Evolutionary conservation across 2,113 vertebrate genomes (phyloP).

Genomic region (Epinephelus cyanopodus): DNA sequence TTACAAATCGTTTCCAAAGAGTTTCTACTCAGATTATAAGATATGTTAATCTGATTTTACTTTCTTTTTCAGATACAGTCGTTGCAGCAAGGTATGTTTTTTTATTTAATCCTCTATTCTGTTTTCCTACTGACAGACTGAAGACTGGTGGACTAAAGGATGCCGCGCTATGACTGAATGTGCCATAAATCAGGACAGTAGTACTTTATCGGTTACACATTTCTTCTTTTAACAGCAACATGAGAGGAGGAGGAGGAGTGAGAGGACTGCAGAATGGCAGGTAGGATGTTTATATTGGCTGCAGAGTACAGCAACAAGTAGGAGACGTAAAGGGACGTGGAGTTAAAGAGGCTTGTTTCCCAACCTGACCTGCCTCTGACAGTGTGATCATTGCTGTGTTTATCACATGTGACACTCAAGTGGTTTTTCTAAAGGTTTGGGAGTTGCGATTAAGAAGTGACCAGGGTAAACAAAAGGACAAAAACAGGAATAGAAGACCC

Average conservation of each 20-base stretch:
- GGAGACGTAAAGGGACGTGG: neutral
- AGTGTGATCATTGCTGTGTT: neutral
- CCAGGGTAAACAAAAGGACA: neutral
- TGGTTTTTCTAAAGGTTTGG: neutral
- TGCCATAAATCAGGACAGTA: slow-evolving; percentile 58
- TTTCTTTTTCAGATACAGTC: slow-evolving; percentile 74
- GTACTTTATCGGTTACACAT: slow-evolving; percentile 58
- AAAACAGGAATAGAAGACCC: neutral
- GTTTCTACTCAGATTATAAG: slow-evolving; percentile 82
- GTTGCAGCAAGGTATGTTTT: slow-evolving; percentile 73
- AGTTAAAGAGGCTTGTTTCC: neutral
- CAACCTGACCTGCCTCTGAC: slow-evolving; percentile 10
- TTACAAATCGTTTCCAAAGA: slow-evolving; percentile 87
- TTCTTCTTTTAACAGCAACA: slow-evolving; percentile 70
- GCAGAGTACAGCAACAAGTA: neutral
- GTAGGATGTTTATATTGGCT: slow-evolving; percentile 52
- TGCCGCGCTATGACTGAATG: slow-evolving; percentile 66
- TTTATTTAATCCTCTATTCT: slow-evolving; percentile 68
- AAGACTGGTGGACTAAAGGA: slow-evolving; percentile 70
- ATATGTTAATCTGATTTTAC: slow-evolving; percentile 73
- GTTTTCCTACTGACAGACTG: slow-evolving; percentile 75
- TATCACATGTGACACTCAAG: neutral
- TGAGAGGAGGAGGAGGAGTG: slow-evolving; percentile 23
- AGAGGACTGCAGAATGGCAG: slow-evolving; percentile 52
- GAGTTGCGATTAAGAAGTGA: neutral